phyloP scores from a whole-genome alignment of 1,140 invertebrate genomes.

The Lethrus apterus region DNA sequence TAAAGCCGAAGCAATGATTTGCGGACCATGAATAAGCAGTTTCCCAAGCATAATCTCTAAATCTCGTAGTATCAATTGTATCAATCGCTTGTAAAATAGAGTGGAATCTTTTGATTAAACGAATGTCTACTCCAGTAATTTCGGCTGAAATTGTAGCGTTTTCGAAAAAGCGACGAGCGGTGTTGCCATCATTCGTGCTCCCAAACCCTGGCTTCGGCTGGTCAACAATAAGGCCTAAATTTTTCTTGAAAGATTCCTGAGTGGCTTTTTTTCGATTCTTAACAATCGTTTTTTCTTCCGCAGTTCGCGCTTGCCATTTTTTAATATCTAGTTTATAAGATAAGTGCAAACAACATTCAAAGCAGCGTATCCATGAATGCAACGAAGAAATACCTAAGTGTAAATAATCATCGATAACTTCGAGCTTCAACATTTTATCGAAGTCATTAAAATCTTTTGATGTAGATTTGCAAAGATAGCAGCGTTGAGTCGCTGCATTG shows the following conservation, averaged over 20 bases:
- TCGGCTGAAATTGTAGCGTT: constrained; percentile 24
- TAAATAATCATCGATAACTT: constrained; percentile 20
- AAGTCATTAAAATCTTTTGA: constrained; percentile 36
- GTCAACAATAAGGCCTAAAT: constrained; percentile 36
- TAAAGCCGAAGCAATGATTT: constrained; percentile 22
- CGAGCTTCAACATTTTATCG: constrained; percentile 17
- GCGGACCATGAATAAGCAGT: constrained; percentile 31
- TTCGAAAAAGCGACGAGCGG: constrained; percentile 35
- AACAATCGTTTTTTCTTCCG: constrained; percentile 20
- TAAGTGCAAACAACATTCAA: constrained; percentile 36
- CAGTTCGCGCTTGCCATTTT: constrained; percentile 26
- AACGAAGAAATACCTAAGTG: constrained; percentile 34
- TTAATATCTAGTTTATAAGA: constrained; percentile 31
- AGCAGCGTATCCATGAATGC: constrained; percentile 37
- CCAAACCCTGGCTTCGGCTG: constrained; percentile 35
- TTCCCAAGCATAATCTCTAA: constrained; percentile 23
- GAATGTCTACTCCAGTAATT: constrained; percentile 35
- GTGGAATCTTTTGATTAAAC: constrained; percentile 22
- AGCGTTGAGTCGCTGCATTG: constrained; percentile 31
- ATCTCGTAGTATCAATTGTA: constrained; percentile 18
- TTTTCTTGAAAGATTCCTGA: too few species aligned
- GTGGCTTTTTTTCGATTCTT: constrained; percentile 30
- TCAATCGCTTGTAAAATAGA: constrained; percentile 15
- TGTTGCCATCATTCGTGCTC: constrained; percentile 39
- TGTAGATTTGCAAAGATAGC: constrained; percentile 35